These are phyloP conservation scores for Allygus modestus DNA, from an alignment of 2,888 invertebrate species.

Conservation along the genomic window DNA sequence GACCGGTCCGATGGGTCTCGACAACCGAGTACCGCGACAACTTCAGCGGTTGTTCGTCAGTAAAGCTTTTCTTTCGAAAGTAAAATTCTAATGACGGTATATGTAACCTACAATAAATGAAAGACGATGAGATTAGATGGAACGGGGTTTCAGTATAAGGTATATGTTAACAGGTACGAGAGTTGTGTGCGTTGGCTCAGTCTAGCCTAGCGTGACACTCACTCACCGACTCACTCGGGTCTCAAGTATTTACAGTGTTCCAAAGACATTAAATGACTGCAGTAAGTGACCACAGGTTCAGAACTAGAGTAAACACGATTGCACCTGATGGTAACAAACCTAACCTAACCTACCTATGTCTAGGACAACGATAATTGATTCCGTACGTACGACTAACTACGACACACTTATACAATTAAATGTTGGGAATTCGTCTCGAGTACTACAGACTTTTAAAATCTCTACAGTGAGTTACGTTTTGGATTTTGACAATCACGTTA, in stretches of 20 bases:
- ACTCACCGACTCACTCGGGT: slow-evolving; percentile 35
- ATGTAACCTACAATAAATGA: too few relatives aligned
- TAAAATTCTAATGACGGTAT: background rate
- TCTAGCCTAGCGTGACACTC: slow-evolving; percentile 28
- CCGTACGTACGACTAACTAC: slow-evolving; percentile 62
- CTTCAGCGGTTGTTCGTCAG: too few relatives aligned
- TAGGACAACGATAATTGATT: slow-evolving; percentile 62
- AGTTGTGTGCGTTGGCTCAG: slow-evolving; percentile 54
- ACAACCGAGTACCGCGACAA: too few relatives aligned
- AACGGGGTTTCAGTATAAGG: background rate
- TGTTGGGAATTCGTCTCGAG: slow-evolving; percentile 34
- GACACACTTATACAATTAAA: slow-evolving; percentile 61
- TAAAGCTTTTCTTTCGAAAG: background rate
- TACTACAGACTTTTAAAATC: slow-evolving; percentile 27
- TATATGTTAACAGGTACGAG: slow-evolving; percentile 25
- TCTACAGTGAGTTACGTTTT: slow-evolving; percentile 21
- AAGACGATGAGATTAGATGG: too few relatives aligned
- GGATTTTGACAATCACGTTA: slow-evolving; percentile 19
- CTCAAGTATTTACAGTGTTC: slow-evolving; percentile 53
- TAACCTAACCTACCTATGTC: slow-evolving; percentile 59
- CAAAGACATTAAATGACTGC: slow-evolving; percentile 52
- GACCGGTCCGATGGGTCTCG: too few relatives aligned
- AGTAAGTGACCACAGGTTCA: slow-evolving; percentile 49
- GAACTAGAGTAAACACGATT: slow-evolving; percentile 56
- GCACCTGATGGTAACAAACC: slow-evolving; percentile 59